Percentiles rank a stretch among this genome's conserved stretches.
These are phyloP conservation scores for Yponomeuta cagnagella DNA, from an alignment of 2,888 invertebrate species.

Conservation along the genomic window DNA sequence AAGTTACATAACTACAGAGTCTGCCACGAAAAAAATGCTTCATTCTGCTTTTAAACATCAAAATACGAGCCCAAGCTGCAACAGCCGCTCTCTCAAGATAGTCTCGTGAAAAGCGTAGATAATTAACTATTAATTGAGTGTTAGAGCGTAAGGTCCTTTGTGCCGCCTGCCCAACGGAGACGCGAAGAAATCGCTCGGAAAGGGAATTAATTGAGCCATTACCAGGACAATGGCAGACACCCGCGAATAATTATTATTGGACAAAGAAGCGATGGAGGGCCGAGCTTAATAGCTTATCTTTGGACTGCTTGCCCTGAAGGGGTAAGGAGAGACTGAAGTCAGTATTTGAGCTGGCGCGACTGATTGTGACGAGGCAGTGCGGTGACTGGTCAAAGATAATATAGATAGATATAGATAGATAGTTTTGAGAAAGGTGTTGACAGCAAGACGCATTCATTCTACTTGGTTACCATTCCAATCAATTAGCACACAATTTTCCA, in stretches of 20 bases:
- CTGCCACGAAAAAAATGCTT: no score
- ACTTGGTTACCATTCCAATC: no score
- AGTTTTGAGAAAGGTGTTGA: no score
- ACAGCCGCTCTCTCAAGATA: background rate
- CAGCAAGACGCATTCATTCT: no score
- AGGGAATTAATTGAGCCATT: conserved; percentile 3
- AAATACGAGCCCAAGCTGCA: background rate
- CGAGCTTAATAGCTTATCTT: background rate
- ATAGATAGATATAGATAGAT: no score
- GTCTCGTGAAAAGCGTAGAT: background rate
- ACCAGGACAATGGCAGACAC: conserved; percentile 2
- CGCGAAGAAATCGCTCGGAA: conserved; percentile 2
- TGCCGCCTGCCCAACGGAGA: background rate
- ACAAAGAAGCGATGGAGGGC: background rate
- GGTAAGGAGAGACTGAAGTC: background rate
- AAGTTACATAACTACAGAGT: no score
- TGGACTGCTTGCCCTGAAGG: background rate
- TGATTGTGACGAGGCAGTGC: no score
- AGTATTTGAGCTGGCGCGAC: background rate
- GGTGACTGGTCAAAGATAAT: no score
- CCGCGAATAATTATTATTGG: background rate
- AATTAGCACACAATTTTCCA: no score
- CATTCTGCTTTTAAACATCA: background rate
- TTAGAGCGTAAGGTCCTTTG: conserved; percentile 2
- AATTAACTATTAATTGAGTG: conserved; percentile 3